phyloP scores from a whole-genome alignment of 2,113 vertebrate genomes.

The Equus quagga region DNA sequence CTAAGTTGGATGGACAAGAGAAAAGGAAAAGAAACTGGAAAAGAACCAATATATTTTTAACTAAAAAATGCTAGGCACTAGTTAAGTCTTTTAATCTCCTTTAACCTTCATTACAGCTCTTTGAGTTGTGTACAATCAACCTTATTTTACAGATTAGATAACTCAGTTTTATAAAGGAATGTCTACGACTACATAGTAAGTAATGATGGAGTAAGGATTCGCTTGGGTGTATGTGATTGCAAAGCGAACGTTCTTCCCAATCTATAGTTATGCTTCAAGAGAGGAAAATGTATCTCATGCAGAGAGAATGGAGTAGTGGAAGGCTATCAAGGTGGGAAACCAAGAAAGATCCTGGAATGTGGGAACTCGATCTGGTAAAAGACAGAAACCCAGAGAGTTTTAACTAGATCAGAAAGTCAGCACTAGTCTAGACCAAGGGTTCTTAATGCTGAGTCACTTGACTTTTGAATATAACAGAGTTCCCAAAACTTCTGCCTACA shows the following conservation, averaged over 20 bases:
- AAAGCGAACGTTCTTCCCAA: not conserved
- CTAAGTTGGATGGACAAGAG: not conserved
- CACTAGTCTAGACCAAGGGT: not conserved
- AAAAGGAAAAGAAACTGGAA: not conserved
- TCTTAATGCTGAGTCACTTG: not conserved
- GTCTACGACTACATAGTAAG: not conserved
- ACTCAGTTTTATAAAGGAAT: not conserved
- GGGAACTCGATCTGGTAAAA: not conserved
- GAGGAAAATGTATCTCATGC: not conserved
- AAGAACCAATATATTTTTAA: not conserved
- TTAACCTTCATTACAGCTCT: not conserved
- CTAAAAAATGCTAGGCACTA: not conserved
- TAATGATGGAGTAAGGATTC: not conserved
- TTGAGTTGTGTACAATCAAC: not conserved
- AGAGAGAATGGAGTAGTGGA: not conserved
- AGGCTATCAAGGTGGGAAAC: not conserved
- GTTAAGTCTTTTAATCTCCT: not conserved
- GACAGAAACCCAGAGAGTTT: not conserved
- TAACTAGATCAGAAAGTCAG: not conserved
- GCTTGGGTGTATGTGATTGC: not conserved
- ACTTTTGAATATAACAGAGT: not conserved
- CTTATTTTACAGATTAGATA: not conserved
- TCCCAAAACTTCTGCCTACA: not conserved
- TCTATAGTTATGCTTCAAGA: not conserved
- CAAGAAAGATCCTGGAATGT: not conserved